Evolutionary conservation across 37 sponge, comb jelly and placozoan species (phyloP), one percentile per base, ranked within the genome.

Genomic region (Aphrocallistes beatrix): DNA sequence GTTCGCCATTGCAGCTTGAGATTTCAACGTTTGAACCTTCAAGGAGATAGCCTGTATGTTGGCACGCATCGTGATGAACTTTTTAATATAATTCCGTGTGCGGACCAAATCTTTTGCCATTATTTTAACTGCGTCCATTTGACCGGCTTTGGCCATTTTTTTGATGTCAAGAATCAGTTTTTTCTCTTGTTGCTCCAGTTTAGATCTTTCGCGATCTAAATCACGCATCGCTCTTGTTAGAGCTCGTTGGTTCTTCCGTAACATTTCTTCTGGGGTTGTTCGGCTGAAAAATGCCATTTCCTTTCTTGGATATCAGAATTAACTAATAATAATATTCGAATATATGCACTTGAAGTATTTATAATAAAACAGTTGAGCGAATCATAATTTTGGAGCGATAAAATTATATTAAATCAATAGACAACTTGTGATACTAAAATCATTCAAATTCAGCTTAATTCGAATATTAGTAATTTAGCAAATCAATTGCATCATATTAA

Each of bases 91-190:
- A 30, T 39, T 83, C 47, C 97, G 82, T 0, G 97, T 97, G 36
- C 97, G 82, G 8, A 97, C 97, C 51, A 97, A 85, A 84, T 97
- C 97, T 49, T 93, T 93, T 17, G 93, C 93, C 93, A 93, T 93
- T 38, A 91, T 93, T 86, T 89, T 91, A 38, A 91, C 94, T 0
- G 91, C 92, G 36, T 91, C 94, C 97, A 97, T 97, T 50, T 97
- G 94, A 13, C 97, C 97, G 39, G 91, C 91, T 86, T 94, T 94
- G 37, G 97, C 97, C 97, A 97, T 97, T 81, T 97, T 97, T 88
- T 94, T 94, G 88, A 97, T 97, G 82, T 97, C 97, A 1, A 51
- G 88, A 32, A 97, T 91, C 19, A 97, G 85, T 84, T 97, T 92
- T 91, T 97, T 97, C 86, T 97, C 97, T 50, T 97, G 97, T 37